Percentiles rank a stretch among this genome's conserved stretches.
These are phyloP conservation scores for Paracentrotus lividus DNA, from an alignment of 53 echinoderm and acorn worm genomes.

Conservation along the genomic window DNA sequence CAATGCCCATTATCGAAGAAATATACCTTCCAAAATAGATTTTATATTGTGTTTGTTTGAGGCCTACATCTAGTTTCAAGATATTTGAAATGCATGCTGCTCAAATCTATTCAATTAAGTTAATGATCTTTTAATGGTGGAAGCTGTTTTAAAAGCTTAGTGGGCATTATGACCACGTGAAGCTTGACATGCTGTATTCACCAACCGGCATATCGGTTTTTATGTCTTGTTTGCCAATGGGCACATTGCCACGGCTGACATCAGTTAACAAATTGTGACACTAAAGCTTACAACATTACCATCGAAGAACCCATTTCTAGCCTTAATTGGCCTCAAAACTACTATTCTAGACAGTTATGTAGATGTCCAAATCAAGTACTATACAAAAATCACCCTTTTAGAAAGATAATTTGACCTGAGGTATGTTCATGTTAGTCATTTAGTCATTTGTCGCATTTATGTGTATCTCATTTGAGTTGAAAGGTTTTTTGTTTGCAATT, in stretches of 20 bases:
- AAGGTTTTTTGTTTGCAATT: not conserved
- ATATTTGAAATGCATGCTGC: too few species aligned
- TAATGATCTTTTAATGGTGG: not conserved
- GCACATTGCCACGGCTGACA: not conserved
- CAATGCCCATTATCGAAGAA: too few species aligned
- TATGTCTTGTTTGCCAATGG: not conserved
- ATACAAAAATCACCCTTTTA: not conserved
- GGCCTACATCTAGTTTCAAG: too few species aligned
- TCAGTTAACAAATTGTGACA: not conserved
- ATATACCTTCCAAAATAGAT: too few species aligned
- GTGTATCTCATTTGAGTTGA: not conserved
- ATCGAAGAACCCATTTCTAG: not conserved
- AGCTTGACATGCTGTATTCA: too few species aligned
- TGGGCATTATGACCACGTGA: not conserved
- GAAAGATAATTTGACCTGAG: not conserved
- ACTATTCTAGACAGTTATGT: not conserved
- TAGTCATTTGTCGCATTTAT: not conserved
- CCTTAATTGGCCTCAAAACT: not conserved
- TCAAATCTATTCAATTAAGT: not conserved
- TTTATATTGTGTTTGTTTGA: too few species aligned
- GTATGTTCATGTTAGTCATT: not conserved
- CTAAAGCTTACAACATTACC: not conserved
- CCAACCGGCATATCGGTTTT: too few species aligned
- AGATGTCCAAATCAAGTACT: not conserved
- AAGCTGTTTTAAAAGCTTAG: not conserved